Evolutionary conservation across 1,140 invertebrate species (phyloP).

Genomic region (Drosophila sproati): DNA sequence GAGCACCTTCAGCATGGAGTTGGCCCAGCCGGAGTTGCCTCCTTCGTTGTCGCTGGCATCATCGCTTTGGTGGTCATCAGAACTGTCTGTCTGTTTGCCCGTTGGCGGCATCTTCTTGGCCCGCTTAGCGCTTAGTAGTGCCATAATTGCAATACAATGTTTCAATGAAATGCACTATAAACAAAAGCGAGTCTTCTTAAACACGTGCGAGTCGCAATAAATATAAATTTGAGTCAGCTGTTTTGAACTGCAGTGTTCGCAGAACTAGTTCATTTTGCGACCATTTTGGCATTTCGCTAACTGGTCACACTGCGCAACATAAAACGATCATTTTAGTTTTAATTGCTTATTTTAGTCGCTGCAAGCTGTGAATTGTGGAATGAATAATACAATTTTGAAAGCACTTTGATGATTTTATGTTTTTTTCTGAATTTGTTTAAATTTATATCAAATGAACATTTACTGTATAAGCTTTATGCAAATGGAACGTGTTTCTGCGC

Average conservation of each 20-base stretch:
- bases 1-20: constrained; percentile 61
- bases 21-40: constrained; percentile 65
- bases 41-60: constrained; percentile 39
- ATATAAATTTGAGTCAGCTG: neutral
- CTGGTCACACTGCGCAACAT: neutral
- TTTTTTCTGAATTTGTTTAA: too few species aligned
- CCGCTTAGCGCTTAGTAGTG: constrained; percentile 45
- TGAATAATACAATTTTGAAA: too few species aligned
- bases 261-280: neutral
- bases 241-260: neutral
- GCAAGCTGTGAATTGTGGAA: too few species aligned
- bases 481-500: too few species aligned
- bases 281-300: neutral
- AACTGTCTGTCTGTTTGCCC: constrained; percentile 15
- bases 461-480: too few species aligned
- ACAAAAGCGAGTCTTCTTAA: constrained; percentile 5
- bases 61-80: constrained; percentile 31
- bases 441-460: too few species aligned
- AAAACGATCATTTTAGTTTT: too few species aligned
- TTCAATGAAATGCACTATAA: constrained; percentile 1
- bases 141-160: constrained; percentile 38
- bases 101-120: constrained; percentile 9
- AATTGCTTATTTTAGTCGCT: too few species aligned
- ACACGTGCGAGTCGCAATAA: constrained; percentile 29
- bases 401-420: too few species aligned